Conservation (phyloP, 1,140 invertebrate genomes). For the Panulirus ornatus region DNA sequence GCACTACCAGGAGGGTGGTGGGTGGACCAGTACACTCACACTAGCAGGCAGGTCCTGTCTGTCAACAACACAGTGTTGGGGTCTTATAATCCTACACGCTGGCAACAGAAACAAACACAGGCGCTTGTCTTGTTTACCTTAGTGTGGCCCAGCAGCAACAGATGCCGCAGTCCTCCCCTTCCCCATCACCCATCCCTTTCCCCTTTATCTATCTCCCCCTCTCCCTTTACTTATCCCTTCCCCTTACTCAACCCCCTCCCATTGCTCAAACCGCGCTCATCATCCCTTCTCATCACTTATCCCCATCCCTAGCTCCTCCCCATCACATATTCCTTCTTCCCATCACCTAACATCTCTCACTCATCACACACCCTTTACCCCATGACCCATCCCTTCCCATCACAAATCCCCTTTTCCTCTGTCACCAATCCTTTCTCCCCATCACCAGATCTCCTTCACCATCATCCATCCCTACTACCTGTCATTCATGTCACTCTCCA, state of each 20-base stretch:
- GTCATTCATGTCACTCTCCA: not conserved
- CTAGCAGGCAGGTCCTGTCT: too few species aligned
- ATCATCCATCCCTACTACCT: not conserved
- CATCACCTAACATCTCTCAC: not conserved
- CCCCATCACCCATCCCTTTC: too few species aligned
- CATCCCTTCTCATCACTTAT: not conserved
- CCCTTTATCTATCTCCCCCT: too few species aligned
- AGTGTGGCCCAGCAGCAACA: not conserved
- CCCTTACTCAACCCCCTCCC: too few species aligned
- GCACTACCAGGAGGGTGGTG: too few species aligned
- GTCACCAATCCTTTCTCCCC: not conserved
- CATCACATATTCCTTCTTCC: not conserved
- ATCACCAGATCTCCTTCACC: not conserved
- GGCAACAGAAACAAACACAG: not conserved
- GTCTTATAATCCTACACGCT: not conserved
- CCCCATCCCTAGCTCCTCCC: not conserved
- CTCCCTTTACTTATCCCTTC: not conserved
- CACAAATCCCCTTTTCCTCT: not conserved
- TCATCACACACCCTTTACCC: not conserved
- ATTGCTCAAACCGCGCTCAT: too few species aligned
- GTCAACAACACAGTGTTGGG: not conserved
- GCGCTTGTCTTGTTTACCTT: not conserved
- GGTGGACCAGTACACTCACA: too few species aligned
- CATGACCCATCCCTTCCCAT: not conserved
- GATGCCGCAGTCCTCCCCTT: not conserved